Conservation (phyloP, 2,113 vertebrate species). For the Gambusia affinis region DNA sequence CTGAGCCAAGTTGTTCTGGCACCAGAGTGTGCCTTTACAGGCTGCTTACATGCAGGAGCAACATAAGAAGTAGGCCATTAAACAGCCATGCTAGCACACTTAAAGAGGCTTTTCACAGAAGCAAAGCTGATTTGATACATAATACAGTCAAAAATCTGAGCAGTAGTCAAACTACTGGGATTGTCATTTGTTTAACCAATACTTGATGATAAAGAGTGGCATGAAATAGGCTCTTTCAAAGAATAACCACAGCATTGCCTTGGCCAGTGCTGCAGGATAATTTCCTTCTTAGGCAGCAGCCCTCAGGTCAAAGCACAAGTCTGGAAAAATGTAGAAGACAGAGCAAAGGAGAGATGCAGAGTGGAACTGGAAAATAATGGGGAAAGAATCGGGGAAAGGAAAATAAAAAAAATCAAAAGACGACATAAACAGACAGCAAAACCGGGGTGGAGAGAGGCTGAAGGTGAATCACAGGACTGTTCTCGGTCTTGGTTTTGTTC, state of each 20-base stretch:
- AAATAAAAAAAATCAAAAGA: constrained; percentile 24
- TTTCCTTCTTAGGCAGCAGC: constrained; percentile 57
- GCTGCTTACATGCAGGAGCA: constrained; percentile 28
- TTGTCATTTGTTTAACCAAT: constrained; percentile 49
- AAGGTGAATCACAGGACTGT: constrained; percentile 66
- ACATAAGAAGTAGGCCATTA: constrained; percentile 40
- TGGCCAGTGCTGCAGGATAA: constrained; percentile 49
- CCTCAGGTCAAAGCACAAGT: constrained; percentile 53
- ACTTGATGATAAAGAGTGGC: constrained; percentile 54
- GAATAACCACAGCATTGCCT: constrained; percentile 65
- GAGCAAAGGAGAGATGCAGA: constrained; percentile 38
- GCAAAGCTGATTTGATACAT: constrained; percentile 36
- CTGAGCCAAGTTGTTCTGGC: constrained; percentile 37
- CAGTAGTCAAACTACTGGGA: constrained; percentile 30
- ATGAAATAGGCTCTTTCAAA: constrained; percentile 67
- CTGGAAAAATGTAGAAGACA: constrained; percentile 58
- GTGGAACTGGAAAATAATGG: constrained; percentile 39
- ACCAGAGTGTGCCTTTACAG: constrained; percentile 26
- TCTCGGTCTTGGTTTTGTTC: constrained; percentile 66
- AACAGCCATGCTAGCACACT: constrained; percentile 35
- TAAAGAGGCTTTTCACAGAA: constrained; percentile 28
- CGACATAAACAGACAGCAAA: constrained; percentile 60
- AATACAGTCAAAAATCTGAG: constrained; percentile 40
- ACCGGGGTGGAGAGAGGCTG: constrained; percentile 52
- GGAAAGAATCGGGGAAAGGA: constrained; percentile 26